Evolutionary conservation across 2,113 vertebrate species (phyloP).

Genomic region (Haemorhous mexicanus): DNA sequence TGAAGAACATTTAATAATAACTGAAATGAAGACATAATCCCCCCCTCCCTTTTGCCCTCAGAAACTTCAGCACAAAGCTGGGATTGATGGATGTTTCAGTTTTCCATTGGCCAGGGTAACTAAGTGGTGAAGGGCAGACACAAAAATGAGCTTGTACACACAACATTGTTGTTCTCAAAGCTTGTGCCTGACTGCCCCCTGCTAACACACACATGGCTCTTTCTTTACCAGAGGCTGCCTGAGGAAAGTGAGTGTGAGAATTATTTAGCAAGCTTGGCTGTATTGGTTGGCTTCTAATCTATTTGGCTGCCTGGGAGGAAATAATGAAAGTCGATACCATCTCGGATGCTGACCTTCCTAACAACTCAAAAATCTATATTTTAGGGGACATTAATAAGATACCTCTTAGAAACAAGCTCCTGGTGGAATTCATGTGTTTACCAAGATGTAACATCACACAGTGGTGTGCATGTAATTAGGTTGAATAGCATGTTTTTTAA

Average conservation of each 20-base stretch:
- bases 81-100: neutral
- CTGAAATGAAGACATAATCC: neutral
- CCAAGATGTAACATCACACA: neutral
- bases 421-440: neutral
- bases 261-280: neutral
- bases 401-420: neutral
- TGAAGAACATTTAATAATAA: neutral
- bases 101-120: neutral
- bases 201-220: accelerated
- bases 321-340: neutral
- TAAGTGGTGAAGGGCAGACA: neutral
- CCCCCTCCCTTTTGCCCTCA: neutral
- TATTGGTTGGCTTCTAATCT: neutral
- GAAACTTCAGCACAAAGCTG: neutral
- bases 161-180: neutral
- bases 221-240: neutral
- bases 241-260: neutral
- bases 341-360: neutral
- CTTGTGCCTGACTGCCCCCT: neutral
- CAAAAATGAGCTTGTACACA: neutral
- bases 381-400: neutral
- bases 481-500: neutral
- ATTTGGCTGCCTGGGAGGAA: neutral
- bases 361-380: constrained; percentile 9
- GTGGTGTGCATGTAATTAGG: neutral